Evolutionary conservation across 2,888 invertebrate species (phyloP), one percentile per base, ranked within the genome.

Genomic region (Caradrina clavipalpis): DNA sequence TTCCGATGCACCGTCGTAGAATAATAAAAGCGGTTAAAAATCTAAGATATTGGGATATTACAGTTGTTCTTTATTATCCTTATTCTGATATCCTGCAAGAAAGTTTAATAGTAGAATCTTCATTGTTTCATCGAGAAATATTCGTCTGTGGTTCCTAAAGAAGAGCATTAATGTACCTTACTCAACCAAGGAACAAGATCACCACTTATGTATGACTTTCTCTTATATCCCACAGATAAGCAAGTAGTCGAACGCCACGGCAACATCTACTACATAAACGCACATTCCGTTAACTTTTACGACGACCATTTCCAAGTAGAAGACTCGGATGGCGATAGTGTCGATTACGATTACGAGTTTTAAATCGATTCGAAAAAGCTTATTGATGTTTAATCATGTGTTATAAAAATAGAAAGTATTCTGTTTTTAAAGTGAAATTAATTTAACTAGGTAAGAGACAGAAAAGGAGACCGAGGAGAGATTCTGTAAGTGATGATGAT

Each of bases 331-430:
- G 94, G 92, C 1, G 94, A 96, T 73, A 93, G 93, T 77, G 95
- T 93, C 65, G 96, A 96, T 81, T 92, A 86, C 78, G 96, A 96
- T 86, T 96, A 95, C 69, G 96, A 96, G 65, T 95, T 95, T 81
- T 94, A 88, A 88, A 63, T 65, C 63, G 31, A 73, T 72, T 45
- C n/a, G n/a, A 54, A 50, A 54, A 26, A 62, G 19, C 50, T 21
- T 19, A 57, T 64, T 35, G 50, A 70, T 69, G 10, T 35, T 51
- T 17, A 72, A 78, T 84, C 72, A 73, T 76, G 72, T 35, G 58
- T 73, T 73, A 63, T 62, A 17, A 26, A 77, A 21, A 70, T 54
- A 26, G 42, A 49, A 70, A 73, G 61, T 73, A 60, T 81, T 73
- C 61, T 69, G 51, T 83, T 77, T 70, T 77, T 78, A 78, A 77